These are phyloP conservation scores for Melinopterus prodromus DNA, from an alignment of 2,888 invertebrate genomes.

Conservation along the genomic window DNA sequence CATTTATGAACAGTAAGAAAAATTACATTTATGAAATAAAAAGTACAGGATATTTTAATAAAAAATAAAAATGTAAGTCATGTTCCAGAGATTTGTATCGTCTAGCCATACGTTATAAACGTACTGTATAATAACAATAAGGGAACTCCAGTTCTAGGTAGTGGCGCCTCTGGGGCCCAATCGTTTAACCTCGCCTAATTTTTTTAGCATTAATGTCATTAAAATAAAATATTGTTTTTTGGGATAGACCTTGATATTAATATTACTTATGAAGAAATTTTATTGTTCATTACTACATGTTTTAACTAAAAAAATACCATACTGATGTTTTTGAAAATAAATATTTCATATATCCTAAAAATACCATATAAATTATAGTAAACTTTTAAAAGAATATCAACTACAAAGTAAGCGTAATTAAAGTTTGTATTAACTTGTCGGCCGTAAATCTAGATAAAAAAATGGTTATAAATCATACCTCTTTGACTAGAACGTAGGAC, in stretches of 20 bases:
- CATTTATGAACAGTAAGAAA: too few species aligned
- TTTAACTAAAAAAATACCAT: too few species aligned
- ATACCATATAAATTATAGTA: too few species aligned
- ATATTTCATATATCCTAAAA: too few species aligned
- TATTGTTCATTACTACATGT: too few species aligned
- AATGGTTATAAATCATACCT: slow-evolving; percentile 58
- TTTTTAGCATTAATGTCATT: not conserved
- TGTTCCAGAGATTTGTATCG: too few species aligned
- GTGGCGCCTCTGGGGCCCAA: not conserved
- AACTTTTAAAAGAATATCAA: too few species aligned
- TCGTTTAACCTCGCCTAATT: not conserved
- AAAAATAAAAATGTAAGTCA: too few species aligned
- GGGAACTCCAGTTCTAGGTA: not conserved
- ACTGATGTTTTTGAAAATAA: too few species aligned
- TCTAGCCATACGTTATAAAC: not conserved
- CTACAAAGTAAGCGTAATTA: not conserved
- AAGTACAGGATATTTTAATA: too few species aligned
- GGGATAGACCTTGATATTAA: not conserved
- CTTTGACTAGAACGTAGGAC: slow-evolving; percentile 69
- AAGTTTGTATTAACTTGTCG: not conserved
- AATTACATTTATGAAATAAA: too few species aligned
- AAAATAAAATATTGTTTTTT: not conserved
- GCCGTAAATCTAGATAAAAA: slow-evolving; percentile 6
- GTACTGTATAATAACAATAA: not conserved
- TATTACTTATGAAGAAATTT: not conserved